Evolutionary conservation across 2,888 invertebrate genomes (phyloP).

Genomic region (Leptopilina drosophilae): DNA sequence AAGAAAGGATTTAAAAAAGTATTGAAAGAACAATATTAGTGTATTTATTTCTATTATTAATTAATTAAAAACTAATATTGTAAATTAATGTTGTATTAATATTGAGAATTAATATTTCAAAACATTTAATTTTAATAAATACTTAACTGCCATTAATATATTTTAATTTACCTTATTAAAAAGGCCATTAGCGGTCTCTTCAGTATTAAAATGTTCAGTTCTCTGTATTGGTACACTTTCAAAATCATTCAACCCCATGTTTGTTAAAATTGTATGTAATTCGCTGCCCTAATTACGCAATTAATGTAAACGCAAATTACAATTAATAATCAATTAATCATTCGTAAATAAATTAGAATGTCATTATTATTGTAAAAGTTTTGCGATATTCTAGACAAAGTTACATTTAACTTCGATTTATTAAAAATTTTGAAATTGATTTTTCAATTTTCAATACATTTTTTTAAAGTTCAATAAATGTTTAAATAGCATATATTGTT

Average conservation of each 20-base stretch:
- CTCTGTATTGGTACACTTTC: constrained; percentile 59
- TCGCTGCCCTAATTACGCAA: constrained; percentile 66
- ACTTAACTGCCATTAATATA: constrained; percentile 4
- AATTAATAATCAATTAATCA: constrained; percentile 1
- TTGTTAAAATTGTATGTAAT: constrained; percentile 64
- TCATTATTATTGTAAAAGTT: neutral
- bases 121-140: no score
- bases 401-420: no score
- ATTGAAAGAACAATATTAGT: no score
- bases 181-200: neutral
- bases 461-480: no score
- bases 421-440: no score
- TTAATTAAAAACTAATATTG: no score
- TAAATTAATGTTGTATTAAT: no score
- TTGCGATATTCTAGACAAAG: no score
- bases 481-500: no score
- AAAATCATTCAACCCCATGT: constrained; percentile 70
- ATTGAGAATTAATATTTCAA: no score
- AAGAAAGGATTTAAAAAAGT: neutral
- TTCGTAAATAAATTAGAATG: constrained; percentile 9
- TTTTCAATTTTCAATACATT: no score
- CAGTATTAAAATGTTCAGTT: constrained; percentile 42
- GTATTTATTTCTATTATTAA: no score
- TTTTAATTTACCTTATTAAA: constrained; percentile 38
- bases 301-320: constrained; percentile 4